phyloP scores from a whole-genome alignment of 2,797 vertebrate species.

The Crenuchus spilurus region DNA sequence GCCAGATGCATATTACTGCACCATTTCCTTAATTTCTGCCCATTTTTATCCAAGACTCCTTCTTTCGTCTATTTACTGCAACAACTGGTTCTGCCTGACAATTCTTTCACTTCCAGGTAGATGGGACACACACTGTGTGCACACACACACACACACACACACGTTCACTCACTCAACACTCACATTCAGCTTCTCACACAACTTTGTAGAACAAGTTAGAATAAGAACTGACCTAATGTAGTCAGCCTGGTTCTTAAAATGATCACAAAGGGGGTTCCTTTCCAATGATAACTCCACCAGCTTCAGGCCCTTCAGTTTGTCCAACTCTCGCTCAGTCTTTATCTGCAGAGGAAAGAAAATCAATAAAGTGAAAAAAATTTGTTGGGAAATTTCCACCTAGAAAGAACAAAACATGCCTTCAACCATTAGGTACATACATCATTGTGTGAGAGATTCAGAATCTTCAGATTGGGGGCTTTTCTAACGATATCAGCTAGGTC shows the following conservation, averaged over 20 bases:
- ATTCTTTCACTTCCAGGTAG: neutral
- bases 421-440: conserved; percentile 70
- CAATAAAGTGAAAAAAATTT: neutral
- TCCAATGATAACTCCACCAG: conserved; percentile 89
- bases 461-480: conserved; percentile 86
- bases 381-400: neutral
- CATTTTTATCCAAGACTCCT: neutral
- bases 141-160: conserved; percentile 1
- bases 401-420: neutral
- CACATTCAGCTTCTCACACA: neutral
- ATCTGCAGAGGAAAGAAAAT: conserved; percentile 69
- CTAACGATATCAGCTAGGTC: conserved; percentile 79
- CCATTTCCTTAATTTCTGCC: neutral
- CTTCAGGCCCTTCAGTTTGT: conserved; percentile 88
- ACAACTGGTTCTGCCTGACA: neutral
- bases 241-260: conserved; percentile 84
- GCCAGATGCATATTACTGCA: neutral
- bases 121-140: neutral
- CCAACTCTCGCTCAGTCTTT: conserved; percentile 87
- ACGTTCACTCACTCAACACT: neutral
- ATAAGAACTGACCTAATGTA: conserved; percentile 88
- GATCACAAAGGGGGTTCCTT: conserved; percentile 83
- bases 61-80: neutral
- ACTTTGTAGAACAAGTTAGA: conserved; percentile 18
- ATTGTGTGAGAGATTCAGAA: conserved; percentile 88